phyloP scores from a whole-genome alignment of 2,888 invertebrate species.

The Adela reaumurella region DNA sequence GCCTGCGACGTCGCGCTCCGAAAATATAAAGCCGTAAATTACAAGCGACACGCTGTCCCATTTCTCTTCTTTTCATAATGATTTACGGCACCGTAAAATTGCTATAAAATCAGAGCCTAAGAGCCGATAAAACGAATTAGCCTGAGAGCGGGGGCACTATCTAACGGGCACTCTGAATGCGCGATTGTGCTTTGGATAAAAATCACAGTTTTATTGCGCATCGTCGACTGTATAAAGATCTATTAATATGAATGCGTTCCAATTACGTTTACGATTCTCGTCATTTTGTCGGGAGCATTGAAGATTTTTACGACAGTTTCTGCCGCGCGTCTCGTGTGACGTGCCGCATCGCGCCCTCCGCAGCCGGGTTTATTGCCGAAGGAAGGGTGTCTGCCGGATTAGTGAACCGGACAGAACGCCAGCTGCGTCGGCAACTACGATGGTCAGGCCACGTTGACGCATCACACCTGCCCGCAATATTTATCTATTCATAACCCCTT shows the following conservation, averaged over 20 bases:
- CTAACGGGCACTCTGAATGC: neutral
- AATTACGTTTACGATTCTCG: constrained; percentile 56
- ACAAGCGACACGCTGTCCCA: no score
- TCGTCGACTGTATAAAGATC: constrained; percentile 45
- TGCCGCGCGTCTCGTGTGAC: constrained; percentile 31
- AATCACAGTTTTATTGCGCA: constrained; percentile 53
- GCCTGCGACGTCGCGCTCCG: no score
- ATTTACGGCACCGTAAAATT: neutral
- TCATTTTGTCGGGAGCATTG: constrained; percentile 42
- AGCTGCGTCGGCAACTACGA: no score
- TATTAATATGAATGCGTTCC: constrained; percentile 57
- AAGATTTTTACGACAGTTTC: constrained; percentile 44
- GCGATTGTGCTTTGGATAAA: constrained; percentile 24
- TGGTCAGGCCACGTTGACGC: no score
- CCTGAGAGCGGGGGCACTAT: neutral
- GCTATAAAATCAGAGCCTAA: neutral
- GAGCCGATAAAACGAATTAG: constrained; percentile 31
- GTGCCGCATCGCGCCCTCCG: neutral
- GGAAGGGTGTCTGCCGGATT: constrained; percentile 5
- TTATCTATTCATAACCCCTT: no score
- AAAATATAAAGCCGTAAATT: no score
- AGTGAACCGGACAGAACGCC: neutral
- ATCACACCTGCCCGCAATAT: neutral
- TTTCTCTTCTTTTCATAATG: neutral
- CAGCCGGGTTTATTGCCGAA: constrained; percentile 23